Evolutionary conservation across 2,888 invertebrate genomes (phyloP), one percentile per base, ranked within the genome.

Genomic region (Lysandra coridon): DNA sequence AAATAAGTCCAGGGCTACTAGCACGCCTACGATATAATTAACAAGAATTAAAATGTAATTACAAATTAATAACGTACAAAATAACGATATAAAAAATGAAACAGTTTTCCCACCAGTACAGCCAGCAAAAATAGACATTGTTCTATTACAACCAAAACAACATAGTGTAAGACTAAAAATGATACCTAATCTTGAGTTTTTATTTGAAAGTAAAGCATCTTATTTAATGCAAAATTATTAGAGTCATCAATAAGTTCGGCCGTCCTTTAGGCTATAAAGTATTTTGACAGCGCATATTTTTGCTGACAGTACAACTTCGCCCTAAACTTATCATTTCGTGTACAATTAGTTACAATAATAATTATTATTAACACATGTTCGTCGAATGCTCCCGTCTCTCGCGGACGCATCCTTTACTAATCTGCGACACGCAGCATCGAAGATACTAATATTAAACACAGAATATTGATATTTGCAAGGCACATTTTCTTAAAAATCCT

Each of bases 391-490:
- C n/a, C 40, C 7, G 60, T 60, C 74, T 33, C 23, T 73, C 60
- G 74, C 40, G 7, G 53, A 80, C 78, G 79, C 80, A 80, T 83
- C 83, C 83, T 80, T 81, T 80, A 81, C 83, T 81, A 84, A 80
- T 83, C 87, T 88, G 89, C 89, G 85, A 87, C 86, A 85, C 85
- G 89, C 91, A 90, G 88, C 87, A 86, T 87, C 87, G 87, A 88
- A 89, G 87, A 89, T 88, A 91, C 91, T 94, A 93, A 92, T 86
- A 94, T 93, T 93, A 93, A 93, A 94, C 94, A 93, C 94, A 93
- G 94, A 94, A 93, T 93, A 94, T 91, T 92, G 93, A 92, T 92
- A 93, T 91, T 94, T 94, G 94, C 94, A 94, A 94, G 94, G 94
- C 94, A 94, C 94, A 94, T 93, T 93, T 92, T 93, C 89, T 93